phyloP scores from a whole-genome alignment of 2,888 invertebrate genomes.

The Schizaphis graminum region DNA sequence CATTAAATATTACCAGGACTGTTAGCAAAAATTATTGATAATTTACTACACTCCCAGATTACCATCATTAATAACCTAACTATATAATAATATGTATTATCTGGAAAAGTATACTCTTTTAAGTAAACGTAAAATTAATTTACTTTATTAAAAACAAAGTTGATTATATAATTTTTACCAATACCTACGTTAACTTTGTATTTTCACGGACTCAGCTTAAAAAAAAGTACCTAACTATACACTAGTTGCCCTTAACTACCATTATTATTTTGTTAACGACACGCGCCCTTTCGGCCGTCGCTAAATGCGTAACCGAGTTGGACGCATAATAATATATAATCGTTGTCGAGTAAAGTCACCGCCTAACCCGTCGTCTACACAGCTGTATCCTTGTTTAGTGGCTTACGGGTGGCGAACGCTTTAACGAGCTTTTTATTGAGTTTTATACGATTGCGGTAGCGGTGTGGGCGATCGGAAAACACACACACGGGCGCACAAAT shows the following conservation, averaged over 20 bases:
- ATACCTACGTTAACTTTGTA: neutral
- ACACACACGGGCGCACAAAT: neutral
- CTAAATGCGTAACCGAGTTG: neutral
- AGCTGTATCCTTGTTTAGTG: neutral
- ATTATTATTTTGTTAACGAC: constrained; percentile 15
- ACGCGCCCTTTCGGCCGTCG: neutral
- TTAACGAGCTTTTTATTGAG: constrained; percentile 42
- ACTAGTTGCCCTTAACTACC: neutral
- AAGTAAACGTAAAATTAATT: neutral
- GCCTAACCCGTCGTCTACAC: neutral
- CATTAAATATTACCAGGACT: neutral
- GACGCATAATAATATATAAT: neutral
- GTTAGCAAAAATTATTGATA: neutral
- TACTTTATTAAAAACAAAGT: neutral
- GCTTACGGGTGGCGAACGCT: neutral
- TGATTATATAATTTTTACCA: neutral
- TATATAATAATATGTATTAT: neutral
- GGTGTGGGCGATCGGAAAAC: neutral
- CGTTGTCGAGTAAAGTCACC: neutral
- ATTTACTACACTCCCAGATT: neutral
- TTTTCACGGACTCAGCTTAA: neutral
- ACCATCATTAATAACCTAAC: neutral
- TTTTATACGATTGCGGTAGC: neutral
- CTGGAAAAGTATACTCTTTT: neutral
- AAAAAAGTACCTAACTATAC: neutral